Conservation (phyloP, 92 coral and sea anemone species). For the Diadumene lineata region DNA sequence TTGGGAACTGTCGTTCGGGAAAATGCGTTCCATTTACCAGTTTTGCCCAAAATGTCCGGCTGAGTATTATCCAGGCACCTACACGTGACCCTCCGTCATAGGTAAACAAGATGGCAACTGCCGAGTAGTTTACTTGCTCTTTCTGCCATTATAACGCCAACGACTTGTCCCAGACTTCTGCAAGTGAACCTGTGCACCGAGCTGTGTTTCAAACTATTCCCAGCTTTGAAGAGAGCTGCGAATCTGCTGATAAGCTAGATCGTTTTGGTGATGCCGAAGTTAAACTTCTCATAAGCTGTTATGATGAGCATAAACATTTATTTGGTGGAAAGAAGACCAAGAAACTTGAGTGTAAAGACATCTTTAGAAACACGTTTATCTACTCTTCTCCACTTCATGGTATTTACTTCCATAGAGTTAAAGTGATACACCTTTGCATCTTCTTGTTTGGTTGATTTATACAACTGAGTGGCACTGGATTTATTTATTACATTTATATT, state of each 20-base stretch:
- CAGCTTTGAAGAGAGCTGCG: not conserved
- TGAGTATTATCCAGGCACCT: not conserved
- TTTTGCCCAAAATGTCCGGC: not conserved
- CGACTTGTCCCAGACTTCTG: too few relatives aligned
- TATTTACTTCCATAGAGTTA: not conserved
- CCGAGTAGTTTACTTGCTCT: too few relatives aligned
- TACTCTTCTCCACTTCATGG: not conserved
- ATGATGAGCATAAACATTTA: slow-evolving; percentile 30
- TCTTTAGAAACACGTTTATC: not conserved
- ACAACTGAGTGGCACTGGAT: not conserved
- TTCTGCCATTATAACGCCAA: too few relatives aligned
- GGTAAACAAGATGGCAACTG: too few relatives aligned
- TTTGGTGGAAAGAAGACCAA: slow-evolving; percentile 47
- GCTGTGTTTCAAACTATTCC: not conserved
- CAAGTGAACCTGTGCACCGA: too few relatives aligned
- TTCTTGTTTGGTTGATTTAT: not conserved
- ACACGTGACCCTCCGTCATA: too few relatives aligned
- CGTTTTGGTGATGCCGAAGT: not conserved
- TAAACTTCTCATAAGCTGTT: slow-evolving; percentile 13
- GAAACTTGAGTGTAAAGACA: slow-evolving; percentile 13
- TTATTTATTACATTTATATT: too few relatives aligned
- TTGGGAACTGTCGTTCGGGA: slow-evolving; percentile 39
- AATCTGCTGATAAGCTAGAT: not conserved
- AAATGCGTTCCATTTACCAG: slow-evolving; percentile 32
- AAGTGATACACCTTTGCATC: not conserved